Conservation (phyloP, 2,797 vertebrate genomes). For the Bovichtus diacanthus region DNA sequence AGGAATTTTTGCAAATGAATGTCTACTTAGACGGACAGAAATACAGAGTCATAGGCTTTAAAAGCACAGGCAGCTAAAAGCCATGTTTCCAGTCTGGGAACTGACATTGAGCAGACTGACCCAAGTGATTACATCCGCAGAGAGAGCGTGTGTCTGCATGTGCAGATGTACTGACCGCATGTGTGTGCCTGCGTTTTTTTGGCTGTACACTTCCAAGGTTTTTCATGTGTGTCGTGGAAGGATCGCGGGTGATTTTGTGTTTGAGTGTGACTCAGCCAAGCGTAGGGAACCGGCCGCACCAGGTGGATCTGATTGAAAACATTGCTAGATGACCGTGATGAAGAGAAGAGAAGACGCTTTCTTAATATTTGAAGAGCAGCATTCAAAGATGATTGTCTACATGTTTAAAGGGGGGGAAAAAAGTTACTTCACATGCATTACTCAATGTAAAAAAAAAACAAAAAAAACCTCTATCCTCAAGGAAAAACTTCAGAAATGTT, state of each 20-base stretch:
- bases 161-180: conserved; percentile 21
- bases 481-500: neutral
- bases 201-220: neutral
- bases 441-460: too few species aligned
- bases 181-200: conserved; percentile 28
- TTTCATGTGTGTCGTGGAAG: conserved; percentile 20
- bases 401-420: neutral
- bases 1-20: conserved; percentile 87
- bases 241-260: conserved; percentile 9
- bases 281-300: conserved; percentile 25
- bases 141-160: conserved; percentile 17
- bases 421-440: too few species aligned
- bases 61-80: conserved; percentile 72
- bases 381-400: neutral
- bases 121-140: conserved; percentile 74
- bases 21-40: conserved; percentile 47
- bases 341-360: neutral
- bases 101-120: conserved; percentile 77
- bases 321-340: neutral
- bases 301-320: conserved; percentile 72
- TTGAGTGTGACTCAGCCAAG: conserved; percentile 30
- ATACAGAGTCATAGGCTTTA: conserved; percentile 33
- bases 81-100: conserved; percentile 76
- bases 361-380: conserved; percentile 1
- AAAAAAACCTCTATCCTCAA: neutral